Base-by-base conservation (phyloP, 1,140 invertebrate species). In the Nasonia giraulti region DNA sequence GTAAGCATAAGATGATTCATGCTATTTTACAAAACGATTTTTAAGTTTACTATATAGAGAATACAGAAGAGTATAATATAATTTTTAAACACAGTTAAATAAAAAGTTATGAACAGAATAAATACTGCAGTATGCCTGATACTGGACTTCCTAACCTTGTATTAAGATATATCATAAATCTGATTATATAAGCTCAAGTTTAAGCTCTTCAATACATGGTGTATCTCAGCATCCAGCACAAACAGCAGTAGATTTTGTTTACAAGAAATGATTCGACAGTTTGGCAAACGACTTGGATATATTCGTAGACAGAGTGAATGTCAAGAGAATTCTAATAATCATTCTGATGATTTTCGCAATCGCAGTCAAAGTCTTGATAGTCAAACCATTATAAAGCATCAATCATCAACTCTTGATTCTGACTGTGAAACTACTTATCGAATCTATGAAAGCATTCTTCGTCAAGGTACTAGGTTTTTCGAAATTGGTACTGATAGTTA, bases 381-480 rank as follows among this genome's bases (percentile, higher is more conserved):
- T 10, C 77, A 75, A 68, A 75, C n/a, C 11, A 27, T 80, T 31
- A 14, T n/a, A 5, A 84, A 79, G 94, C 82, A 92, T 94, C 10
- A 91, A 94, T 74, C 93, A 93, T 62, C 37, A 88, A 84, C 14
- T 37, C 20, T 90, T 92, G 91, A 95, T 10, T 93, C 94, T 82
- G 96, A 97, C 89, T 97, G 96, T 89, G 96, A 96, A 66, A 94
- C 96, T 12, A 97, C 96, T 12, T 97, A 97, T 90, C 94, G 95
- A 89, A 97, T 97, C 87, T 97, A 95, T 89, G 96, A 97, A 87
- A 94, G 94, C 76, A 97, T 97, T 86, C 92, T 97, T 2, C 94
- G 94, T 93, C 96, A 97, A 96, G 97, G 97, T 97, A 95, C 93
- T 87, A 37, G 40, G 14, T 73, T 33, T 31, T 31, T 12, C 68